These are phyloP conservation scores for Drosophila suboccidentalis DNA, from an alignment of 2,888 invertebrate species.

Conservation along the genomic window DNA sequence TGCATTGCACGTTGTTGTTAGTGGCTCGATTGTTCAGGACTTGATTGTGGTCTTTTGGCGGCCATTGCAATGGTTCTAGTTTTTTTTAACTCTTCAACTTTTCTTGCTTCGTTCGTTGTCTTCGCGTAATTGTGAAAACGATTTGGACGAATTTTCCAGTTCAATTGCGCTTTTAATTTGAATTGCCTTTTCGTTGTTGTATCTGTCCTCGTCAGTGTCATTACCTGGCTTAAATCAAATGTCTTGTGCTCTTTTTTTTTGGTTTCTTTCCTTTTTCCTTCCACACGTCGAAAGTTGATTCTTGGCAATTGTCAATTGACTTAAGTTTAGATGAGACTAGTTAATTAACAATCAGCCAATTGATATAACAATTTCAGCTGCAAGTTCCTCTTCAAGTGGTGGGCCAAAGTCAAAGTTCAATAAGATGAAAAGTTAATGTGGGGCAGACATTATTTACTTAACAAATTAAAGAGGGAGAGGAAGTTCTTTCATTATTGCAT, in stretches of 20 bases:
- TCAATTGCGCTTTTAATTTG: constrained; percentile 83
- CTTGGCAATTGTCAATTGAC: constrained; percentile 62
- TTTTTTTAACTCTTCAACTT: constrained; percentile 14
- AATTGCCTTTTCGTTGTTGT: constrained; percentile 57
- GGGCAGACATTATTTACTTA: constrained; percentile 8
- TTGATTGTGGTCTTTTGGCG: constrained; percentile 59
- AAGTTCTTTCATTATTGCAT: constrained; percentile 7
- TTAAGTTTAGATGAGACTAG: constrained; percentile 51
- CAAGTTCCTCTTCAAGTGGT: constrained; percentile 28
- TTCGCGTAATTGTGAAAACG: constrained; percentile 72
- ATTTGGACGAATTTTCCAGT: constrained; percentile 79
- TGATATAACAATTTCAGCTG: constrained; percentile 35
- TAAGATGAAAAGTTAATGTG: constrained; percentile 33
- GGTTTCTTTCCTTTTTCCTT: constrained; percentile 15
- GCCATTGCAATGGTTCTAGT: constrained; percentile 25
- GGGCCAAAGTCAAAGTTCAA: constrained; percentile 41
- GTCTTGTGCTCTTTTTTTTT: constrained; percentile 48
- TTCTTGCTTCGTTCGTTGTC: constrained; percentile 9
- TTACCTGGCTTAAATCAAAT: constrained; percentile 76
- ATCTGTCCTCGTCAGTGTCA: constrained; percentile 24
- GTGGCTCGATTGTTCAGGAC: constrained; percentile 62
- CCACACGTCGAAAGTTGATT: constrained; percentile 34
- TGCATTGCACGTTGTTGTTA: constrained; percentile 51
- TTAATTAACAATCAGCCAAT: constrained; percentile 55
- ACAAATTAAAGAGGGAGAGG: constrained; percentile 7